phyloP scores from a whole-genome alignment of 2,113 vertebrate species.

The Xenopus borealis region DNA sequence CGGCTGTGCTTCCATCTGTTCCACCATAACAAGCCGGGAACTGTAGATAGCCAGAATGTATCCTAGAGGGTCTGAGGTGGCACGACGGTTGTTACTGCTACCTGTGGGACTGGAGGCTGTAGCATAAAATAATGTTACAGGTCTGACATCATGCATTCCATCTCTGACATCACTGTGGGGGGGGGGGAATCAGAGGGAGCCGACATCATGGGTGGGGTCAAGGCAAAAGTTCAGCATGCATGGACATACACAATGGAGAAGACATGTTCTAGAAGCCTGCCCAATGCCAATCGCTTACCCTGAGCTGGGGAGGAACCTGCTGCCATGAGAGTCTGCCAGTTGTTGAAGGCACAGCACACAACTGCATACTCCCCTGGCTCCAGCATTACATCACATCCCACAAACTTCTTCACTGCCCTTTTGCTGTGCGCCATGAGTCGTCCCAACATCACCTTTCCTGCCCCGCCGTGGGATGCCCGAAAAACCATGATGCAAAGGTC shows the following conservation, averaged over 20 bases:
- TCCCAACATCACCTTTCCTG: slow-evolving; percentile 86
- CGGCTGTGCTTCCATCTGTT: slow-evolving; percentile 85
- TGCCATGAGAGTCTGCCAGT: slow-evolving; percentile 74
- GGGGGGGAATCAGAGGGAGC: no score
- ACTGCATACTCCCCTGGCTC: slow-evolving; percentile 95
- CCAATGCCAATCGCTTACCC: slow-evolving; percentile 56
- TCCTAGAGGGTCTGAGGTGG: slow-evolving; percentile 75
- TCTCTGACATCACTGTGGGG: no score
- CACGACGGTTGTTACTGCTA: slow-evolving; percentile 59
- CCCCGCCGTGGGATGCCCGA: slow-evolving; percentile 82
- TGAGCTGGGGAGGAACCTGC: slow-evolving; percentile 52
- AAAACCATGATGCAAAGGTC: slow-evolving; percentile 98
- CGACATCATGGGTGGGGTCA: no score
- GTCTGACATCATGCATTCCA: no score
- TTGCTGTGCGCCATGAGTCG: slow-evolving; percentile 94
- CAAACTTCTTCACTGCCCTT: slow-evolving; percentile 95
- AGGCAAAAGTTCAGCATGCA: no score
- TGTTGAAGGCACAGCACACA: slow-evolving; percentile 98
- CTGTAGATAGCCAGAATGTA: slow-evolving; percentile 96
- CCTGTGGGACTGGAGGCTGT: slow-evolving; percentile 82
- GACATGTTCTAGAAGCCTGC: neutral
- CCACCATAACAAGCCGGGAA: slow-evolving; percentile 96
- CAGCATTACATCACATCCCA: slow-evolving; percentile 95
- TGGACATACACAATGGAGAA: neutral
- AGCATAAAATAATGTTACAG: neutral